phyloP scores from a whole-genome alignment of 2,113 vertebrate species.

The Choloepus hoffmanni region DNA sequence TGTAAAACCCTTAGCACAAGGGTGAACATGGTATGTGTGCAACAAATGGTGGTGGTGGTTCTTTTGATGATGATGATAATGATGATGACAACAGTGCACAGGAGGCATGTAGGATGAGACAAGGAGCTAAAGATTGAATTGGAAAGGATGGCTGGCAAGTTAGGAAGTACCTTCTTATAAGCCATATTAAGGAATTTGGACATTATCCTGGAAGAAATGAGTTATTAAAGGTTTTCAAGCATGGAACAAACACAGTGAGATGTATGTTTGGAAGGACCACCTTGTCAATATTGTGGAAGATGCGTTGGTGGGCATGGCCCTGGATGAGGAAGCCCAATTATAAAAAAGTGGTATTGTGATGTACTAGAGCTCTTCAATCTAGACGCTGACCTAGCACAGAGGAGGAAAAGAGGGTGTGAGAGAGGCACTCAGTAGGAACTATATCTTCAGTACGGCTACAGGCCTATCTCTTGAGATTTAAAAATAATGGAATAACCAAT shows the following conservation, averaged over 20 bases:
- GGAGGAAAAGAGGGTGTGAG: not conserved
- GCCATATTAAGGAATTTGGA: not conserved
- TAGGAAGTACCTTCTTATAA: not conserved
- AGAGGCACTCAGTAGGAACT: not conserved
- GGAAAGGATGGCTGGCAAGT: not conserved
- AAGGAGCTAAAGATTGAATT: not conserved
- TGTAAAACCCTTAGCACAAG: not conserved
- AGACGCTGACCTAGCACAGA: not conserved
- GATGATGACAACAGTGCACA: not conserved
- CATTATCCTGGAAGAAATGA: slow-evolving; percentile 11
- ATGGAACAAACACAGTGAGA: not conserved
- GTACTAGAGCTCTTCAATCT: not conserved
- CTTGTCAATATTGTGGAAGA: not conserved
- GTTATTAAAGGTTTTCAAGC: slow-evolving; percentile 28
- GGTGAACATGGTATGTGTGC: not conserved
- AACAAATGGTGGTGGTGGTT: not conserved
- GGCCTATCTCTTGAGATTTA: not conserved
- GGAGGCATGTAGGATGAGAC: not conserved
- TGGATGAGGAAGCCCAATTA: not conserved
- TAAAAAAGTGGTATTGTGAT: not conserved
- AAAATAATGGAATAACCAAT: not conserved
- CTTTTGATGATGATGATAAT: not conserved
- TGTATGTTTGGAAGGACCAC: not conserved
- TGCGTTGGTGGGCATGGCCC: not conserved
- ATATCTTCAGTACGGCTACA: not conserved